These are phyloP conservation scores for Hemibagrus guttatus DNA, from an alignment of 2,797 vertebrate species.

Conservation along the genomic window DNA sequence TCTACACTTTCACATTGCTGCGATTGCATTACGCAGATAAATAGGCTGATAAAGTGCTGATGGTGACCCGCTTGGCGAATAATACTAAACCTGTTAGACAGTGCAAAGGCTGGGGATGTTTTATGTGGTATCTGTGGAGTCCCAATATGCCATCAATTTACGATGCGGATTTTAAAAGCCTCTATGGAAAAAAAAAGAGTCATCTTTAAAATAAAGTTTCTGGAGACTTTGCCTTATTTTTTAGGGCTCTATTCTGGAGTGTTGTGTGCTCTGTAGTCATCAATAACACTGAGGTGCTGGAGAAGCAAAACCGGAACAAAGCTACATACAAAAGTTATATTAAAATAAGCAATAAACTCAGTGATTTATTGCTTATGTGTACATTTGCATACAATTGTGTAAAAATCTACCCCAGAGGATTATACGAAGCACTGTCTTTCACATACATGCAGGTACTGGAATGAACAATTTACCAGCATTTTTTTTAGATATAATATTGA, in stretches of 20 bases:
- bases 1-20: not conserved
- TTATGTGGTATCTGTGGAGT: not conserved
- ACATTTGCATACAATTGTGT: not conserved
- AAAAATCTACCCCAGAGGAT: not conserved
- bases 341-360: not conserved
- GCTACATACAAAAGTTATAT: not conserved
- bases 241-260: not conserved
- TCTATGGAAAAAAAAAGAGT: too few species aligned
- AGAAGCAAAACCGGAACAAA: not conserved
- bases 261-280: not conserved
- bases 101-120: not conserved
- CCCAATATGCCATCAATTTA: not conserved
- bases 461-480: not conserved
- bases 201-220: not conserved
- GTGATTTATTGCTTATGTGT: not conserved
- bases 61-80: too few species aligned
- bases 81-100: not conserved
- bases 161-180: not conserved
- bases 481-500: not conserved
- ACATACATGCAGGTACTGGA: not conserved
- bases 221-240: not conserved
- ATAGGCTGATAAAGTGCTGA: not conserved
- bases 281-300: not conserved
- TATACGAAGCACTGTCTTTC: not conserved
- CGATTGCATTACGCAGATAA: not conserved